Percentiles rank a stretch among this genome's conserved stretches.
phyloP scores from a whole-genome alignment of 2,888 invertebrate genomes.

The Drosophila eohydei region DNA sequence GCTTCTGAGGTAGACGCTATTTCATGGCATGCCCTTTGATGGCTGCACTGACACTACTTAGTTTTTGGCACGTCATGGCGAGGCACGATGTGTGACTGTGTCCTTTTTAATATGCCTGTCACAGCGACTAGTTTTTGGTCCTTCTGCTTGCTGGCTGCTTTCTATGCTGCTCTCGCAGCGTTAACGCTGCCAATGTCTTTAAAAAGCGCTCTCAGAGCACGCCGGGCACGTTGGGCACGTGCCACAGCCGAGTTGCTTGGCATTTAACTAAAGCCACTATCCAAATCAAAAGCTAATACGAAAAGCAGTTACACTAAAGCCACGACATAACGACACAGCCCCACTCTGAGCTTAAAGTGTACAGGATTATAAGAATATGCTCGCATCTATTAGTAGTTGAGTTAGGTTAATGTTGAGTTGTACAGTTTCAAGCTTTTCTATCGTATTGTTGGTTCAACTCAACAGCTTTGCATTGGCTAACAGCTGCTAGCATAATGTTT shows the following conservation, averaged over 20 bases:
- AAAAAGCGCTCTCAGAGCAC: constrained; percentile 58
- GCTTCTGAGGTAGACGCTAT: constrained; percentile 45
- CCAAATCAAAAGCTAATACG: constrained; percentile 76
- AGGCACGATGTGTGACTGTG: constrained; percentile 53
- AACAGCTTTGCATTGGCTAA: background rate
- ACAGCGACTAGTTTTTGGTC: constrained; percentile 72
- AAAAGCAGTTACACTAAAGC: constrained; percentile 40
- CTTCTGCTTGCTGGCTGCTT: constrained; percentile 20
- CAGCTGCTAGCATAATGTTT: background rate
- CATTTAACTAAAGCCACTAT: constrained; percentile 75
- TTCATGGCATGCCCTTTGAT: constrained; percentile 69
- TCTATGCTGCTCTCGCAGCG: constrained; percentile 18
- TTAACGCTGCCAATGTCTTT: constrained; percentile 44
- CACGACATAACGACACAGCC: constrained; percentile 8
- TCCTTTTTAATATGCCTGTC: constrained; percentile 80
- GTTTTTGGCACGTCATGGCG: constrained; percentile 76
- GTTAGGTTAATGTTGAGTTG: background rate
- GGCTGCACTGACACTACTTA: constrained; percentile 74
- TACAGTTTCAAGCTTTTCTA: background rate
- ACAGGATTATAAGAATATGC: constrained; percentile 8
- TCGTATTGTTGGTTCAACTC: background rate
- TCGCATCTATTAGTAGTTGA: constrained; percentile 2
- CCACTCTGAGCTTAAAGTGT: constrained; percentile 28
- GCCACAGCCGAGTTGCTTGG: constrained; percentile 59
- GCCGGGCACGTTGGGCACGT: constrained; percentile 58